Conservation (phyloP, 1,140 invertebrate species). For the Homarus americanus region DNA sequence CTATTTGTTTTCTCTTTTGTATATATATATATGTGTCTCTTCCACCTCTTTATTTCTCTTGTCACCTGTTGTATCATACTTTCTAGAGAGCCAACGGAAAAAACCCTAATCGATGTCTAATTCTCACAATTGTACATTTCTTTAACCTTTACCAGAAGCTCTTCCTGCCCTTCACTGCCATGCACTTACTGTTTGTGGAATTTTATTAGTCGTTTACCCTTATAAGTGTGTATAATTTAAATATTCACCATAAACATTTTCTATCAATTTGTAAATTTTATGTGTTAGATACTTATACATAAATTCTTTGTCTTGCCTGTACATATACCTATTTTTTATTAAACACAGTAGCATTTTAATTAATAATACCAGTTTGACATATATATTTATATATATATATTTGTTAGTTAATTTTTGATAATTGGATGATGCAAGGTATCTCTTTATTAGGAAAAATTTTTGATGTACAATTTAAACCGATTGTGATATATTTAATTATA, state of each 20-base stretch:
- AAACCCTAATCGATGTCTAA: background rate
- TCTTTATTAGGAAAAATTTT: too few relatives aligned
- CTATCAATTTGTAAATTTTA: background rate
- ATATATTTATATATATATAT: constrained; percentile 56
- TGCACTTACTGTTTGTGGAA: background rate
- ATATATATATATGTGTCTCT: background rate
- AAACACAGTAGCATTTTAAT: constrained; percentile 44
- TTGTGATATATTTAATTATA: too few relatives aligned
- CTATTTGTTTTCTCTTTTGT: background rate
- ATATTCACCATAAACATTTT: background rate
- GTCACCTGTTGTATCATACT: background rate
- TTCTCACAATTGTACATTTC: background rate
- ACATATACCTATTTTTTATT: constrained; percentile 33
- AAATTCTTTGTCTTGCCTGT: constrained; percentile 11
- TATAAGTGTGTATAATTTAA: constrained; percentile 9
- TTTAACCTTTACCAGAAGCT: background rate
- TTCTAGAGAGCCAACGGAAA: background rate
- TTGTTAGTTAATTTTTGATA: constrained; percentile 11
- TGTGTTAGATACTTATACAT: background rate
- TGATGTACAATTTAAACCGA: too few relatives aligned
- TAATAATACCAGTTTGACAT: constrained; percentile 14
- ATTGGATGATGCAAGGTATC: background rate
- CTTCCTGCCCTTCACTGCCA: background rate
- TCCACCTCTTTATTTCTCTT: background rate
- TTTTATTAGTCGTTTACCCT: background rate